Conservation (phyloP, 2,888 invertebrate genomes). For the Baccha elongata region DNA sequence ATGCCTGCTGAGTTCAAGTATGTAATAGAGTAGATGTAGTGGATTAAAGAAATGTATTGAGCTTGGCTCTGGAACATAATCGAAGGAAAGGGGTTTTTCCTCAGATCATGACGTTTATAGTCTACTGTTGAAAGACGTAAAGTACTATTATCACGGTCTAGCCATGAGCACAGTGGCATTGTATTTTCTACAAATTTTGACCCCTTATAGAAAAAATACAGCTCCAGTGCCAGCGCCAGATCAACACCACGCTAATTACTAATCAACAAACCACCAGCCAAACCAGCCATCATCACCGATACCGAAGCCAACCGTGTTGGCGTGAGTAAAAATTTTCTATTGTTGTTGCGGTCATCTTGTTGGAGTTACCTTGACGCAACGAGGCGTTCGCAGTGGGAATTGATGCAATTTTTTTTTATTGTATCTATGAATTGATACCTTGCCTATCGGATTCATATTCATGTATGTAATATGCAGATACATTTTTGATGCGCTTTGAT, state of each 20-base stretch:
- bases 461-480: conserved; percentile 17
- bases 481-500: conserved; percentile 37
- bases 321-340: conserved; percentile 60
- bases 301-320: conserved; percentile 45
- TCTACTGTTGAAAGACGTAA: conserved; percentile 11
- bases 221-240: conserved; percentile 34
- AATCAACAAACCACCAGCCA: conserved; percentile 45
- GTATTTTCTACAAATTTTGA: conserved; percentile 64
- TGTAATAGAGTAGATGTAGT: conserved; percentile 3
- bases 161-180: conserved; percentile 69
- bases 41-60: conserved; percentile 27
- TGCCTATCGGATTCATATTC: conserved; percentile 40
- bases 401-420: conserved; percentile 44
- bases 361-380: conserved; percentile 70
- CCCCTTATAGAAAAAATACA: conserved; percentile 40
- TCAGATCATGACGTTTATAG: conserved; percentile 26
- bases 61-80: conserved; percentile 38
- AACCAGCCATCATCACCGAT: background rate
- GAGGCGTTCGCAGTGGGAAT: conserved; percentile 54
- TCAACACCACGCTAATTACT: conserved; percentile 64
- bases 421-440: conserved; percentile 34
- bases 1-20: background rate
- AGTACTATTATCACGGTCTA: conserved; percentile 42
- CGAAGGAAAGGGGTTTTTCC: conserved; percentile 67
- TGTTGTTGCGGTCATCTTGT: conserved; percentile 67